Evolutionary conservation across 23 tunicate genomes (phyloP).

Genomic region (Oikopleura albicans): DNA sequence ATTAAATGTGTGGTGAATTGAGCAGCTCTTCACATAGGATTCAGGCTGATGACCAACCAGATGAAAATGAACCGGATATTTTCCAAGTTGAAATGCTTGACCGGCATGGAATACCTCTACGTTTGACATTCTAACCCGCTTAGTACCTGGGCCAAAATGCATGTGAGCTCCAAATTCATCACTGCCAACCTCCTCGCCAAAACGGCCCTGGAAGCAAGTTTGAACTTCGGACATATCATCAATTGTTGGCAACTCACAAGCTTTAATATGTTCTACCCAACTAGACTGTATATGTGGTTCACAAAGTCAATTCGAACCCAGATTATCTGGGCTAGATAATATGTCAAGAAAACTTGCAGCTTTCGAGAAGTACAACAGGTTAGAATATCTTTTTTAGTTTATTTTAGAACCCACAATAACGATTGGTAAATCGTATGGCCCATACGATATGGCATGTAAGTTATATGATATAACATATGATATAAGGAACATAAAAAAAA

Average conservation of each 20-base stretch:
- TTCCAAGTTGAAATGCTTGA: constrained; percentile 79
- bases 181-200: constrained; percentile 73
- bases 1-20: constrained; percentile 66
- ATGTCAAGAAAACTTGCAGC: no score
- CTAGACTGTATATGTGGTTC: no score
- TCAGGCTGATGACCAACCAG: constrained; percentile 51
- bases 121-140: constrained; percentile 40
- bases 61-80: constrained; percentile 87
- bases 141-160: constrained; percentile 48
- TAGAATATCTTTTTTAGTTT: no score
- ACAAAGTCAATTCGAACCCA: no score
- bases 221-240: constrained; percentile 1
- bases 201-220: constrained; percentile 41
- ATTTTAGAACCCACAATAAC: no score
- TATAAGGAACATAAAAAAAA: no score
- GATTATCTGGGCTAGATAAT: no score
- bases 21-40: constrained; percentile 44
- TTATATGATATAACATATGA: no score
- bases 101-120: constrained; percentile 59
- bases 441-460: no score
- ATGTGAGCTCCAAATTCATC: constrained; percentile 64
- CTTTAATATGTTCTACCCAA: neutral
- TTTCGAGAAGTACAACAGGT: no score
- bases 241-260: neutral
- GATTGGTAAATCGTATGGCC: no score